A percentile compares a stretch with the other conserved stretches of the same genome.
These are phyloP conservation scores for Protomyctophum bolini DNA, from an alignment of 2,113 vertebrate species.

Conservation along the genomic window DNA sequence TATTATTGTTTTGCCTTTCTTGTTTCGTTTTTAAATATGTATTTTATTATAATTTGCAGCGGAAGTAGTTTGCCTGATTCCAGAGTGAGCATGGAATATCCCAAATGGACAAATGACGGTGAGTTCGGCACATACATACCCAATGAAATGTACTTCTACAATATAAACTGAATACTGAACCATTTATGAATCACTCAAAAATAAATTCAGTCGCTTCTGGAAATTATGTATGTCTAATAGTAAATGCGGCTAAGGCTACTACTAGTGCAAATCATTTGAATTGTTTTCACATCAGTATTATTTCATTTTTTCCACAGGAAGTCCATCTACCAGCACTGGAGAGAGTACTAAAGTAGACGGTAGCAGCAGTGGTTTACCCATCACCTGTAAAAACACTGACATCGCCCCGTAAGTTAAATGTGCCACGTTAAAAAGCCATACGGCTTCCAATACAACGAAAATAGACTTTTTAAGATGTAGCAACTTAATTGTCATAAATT, in stretches of 20 bases:
- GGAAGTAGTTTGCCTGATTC: constrained; percentile 81
- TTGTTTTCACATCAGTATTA: background rate
- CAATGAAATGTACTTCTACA: background rate
- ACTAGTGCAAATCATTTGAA: background rate
- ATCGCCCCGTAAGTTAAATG: constrained; percentile 85
- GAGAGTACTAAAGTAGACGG: constrained; percentile 88
- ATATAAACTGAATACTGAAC: background rate
- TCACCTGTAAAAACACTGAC: constrained; percentile 92
- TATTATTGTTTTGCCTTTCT: background rate
- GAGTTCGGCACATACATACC: constrained; percentile 63
- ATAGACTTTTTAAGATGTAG: no score
- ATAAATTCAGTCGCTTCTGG: background rate
- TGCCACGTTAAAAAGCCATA: no score
- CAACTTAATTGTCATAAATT: no score
- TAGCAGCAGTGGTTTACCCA: constrained; percentile 65
- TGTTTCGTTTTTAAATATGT: constrained; percentile 1
- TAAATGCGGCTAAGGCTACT: background rate
- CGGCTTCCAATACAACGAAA: no score
- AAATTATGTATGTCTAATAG: background rate
- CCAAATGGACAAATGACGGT: constrained; percentile 92
- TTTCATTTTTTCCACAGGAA: constrained; percentile 75
- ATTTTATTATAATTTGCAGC: constrained; percentile 61
- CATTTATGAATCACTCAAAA: background rate
- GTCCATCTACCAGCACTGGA: constrained; percentile 94
- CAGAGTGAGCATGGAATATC: constrained; percentile 86